These are phyloP conservation scores for Campoplex nolae DNA, from an alignment of 2,888 invertebrate genomes.

Conservation along the genomic window DNA sequence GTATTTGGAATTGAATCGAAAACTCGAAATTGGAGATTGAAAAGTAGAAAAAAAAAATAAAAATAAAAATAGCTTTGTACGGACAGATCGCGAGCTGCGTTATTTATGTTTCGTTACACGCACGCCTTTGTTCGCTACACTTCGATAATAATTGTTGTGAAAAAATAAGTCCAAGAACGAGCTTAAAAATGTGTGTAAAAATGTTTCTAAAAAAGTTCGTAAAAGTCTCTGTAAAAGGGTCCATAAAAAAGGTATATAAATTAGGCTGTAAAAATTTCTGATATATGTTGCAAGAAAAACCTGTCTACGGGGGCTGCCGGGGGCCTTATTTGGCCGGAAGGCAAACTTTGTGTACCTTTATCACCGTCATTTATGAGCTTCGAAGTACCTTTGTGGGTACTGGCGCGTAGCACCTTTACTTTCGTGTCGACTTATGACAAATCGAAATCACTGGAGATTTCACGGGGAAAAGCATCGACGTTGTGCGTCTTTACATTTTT, in stretches of 20 bases:
- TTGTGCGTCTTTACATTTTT: background rate
- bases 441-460: background rate
- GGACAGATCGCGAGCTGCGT: background rate
- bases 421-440: background rate
- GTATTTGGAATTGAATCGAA: background rate
- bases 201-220: background rate
- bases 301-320: background rate
- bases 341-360: conserved; percentile 12
- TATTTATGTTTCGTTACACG: background rate
- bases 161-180: background rate
- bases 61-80: too few relatives aligned
- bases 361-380: conserved; percentile 1
- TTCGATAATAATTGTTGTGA: background rate
- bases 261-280: conserved; percentile 6
- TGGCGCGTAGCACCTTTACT: background rate
- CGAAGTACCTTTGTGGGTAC: conserved; percentile 5
- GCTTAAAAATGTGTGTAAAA: background rate
- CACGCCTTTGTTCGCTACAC: background rate
- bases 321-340: background rate
- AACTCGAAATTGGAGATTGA: background rate
- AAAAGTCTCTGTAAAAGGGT: background rate
- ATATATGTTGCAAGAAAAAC: background rate
- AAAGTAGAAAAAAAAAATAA: background rate
- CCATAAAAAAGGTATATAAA: conserved; percentile 10
- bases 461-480: background rate